Base-by-base conservation (phyloP, 2,113 vertebrate species). In the Entelurus aequoreus region DNA sequence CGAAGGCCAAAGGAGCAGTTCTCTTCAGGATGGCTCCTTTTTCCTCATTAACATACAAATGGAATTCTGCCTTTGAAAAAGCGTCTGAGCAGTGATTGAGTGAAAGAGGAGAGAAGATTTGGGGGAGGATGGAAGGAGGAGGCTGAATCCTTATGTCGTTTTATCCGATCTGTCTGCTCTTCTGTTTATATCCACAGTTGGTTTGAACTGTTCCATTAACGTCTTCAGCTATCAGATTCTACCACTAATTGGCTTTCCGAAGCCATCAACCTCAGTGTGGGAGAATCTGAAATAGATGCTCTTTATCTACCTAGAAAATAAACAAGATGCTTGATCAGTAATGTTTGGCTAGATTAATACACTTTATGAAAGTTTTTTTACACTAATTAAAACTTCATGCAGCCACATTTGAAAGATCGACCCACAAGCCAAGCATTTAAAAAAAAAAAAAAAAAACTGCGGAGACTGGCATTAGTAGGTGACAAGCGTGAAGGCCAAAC, bases 41-140 rank as follows among this genome's bases (percentile, higher is more conserved):
- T 74, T 15, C 80, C 83, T 89, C 77, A 91, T 90, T 91, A 89
- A 86, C 90, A 90, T 90, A 90, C 88, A 91, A 87, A 90, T 91
- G 85, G 88, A 87, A 88, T 90, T 82, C 78, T 87, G 86, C 74
- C 65, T 87, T 88, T 84, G 83, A 87, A 84, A 84, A 82, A 74
- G 65, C 83, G 74, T 67, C 78, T 79, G 82, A 66, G 71, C 81
- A 82, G 77, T 88, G 89, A 88, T 86, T 85, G 83, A 84, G 75
- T 71, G 74, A 79, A 70, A 58, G 54, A 60, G 51, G 65, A 61
- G 60, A 48, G 57, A 51, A 55, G 54, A 53, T 42, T 44, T 56
- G 65, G 46, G n/a, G 47, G 48, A 46, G 62, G 66, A 74, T 48
- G 66, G 70, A 66, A 70, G 70, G 72, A 69, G 57, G 69, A 66